Evolutionary conservation across 2,797 vertebrate genomes (phyloP).

Genomic region (Xiphorhynchus erythropygius): DNA sequence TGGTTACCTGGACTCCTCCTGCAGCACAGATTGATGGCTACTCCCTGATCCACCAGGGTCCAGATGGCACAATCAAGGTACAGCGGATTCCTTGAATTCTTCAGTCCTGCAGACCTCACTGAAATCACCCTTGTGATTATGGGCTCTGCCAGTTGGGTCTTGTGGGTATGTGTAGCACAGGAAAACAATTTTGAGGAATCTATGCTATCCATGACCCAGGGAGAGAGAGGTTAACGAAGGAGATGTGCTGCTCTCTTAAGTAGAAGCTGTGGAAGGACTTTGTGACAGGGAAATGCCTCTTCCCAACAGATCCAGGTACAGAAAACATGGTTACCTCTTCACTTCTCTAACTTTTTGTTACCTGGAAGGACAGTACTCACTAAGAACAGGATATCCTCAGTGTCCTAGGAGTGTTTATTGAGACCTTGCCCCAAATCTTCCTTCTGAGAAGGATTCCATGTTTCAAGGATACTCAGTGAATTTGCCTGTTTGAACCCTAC

Average conservation of each 20-base stretch:
- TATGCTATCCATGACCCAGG: not conserved
- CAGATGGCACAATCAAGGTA: conserved; percentile 73
- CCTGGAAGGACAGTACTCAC: not conserved
- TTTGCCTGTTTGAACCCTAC: not conserved
- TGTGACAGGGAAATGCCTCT: not conserved
- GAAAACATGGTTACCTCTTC: not conserved
- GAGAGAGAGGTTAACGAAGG: not conserved
- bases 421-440: not conserved
- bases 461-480: not conserved
- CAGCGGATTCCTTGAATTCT: not conserved
- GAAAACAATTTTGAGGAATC: not conserved
- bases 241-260: not conserved
- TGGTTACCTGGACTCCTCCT: conserved; percentile 83
- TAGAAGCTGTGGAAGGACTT: not conserved
- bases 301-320: not conserved
- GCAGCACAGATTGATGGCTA: conserved; percentile 85
- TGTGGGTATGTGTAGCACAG: not conserved
- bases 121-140: not conserved
- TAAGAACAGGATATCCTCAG: not conserved
- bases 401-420: not conserved
- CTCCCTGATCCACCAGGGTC: conserved; percentile 77
- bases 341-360: not conserved
- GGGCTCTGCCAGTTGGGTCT: not conserved
- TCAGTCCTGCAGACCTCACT: not conserved
- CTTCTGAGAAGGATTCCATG: not conserved